These are phyloP conservation scores for Poeciliopsis presidionis DNA, from an alignment of 2,797 vertebrate species.

Conservation along the genomic window DNA sequence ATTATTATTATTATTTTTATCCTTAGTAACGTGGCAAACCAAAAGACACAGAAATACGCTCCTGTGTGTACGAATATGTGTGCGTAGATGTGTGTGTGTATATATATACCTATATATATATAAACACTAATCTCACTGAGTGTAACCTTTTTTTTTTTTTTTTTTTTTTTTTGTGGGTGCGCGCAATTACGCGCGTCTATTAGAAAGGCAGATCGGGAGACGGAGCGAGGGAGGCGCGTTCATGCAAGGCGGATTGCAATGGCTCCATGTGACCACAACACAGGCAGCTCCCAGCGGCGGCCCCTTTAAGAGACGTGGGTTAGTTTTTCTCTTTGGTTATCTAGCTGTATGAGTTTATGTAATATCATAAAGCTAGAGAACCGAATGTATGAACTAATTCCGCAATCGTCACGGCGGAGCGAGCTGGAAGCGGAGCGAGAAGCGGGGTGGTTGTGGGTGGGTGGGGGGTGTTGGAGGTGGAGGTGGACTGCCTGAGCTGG, in stretches of 20 bases:
- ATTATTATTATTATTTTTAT: background rate
- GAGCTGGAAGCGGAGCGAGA: slow-evolving; percentile 54
- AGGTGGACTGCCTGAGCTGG: slow-evolving; percentile 25
- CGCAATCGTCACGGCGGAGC: slow-evolving; percentile 76
- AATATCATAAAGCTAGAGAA: slow-evolving; percentile 99
- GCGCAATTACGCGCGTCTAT: slow-evolving; percentile 24
- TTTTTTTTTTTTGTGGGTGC: slow-evolving; percentile 23
- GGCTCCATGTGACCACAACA: slow-evolving; percentile 87
- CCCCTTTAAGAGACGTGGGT: slow-evolving; percentile 88
- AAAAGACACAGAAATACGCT: background rate
- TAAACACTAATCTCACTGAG: background rate
- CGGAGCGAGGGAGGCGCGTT: slow-evolving; percentile 51
- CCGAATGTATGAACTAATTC: slow-evolving; percentile 95
- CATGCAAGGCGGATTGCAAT: slow-evolving; percentile 73
- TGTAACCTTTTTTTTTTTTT: slow-evolving; percentile 10
- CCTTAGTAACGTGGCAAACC: background rate
- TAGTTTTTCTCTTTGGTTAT: slow-evolving; percentile 99
- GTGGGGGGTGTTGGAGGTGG: background rate
- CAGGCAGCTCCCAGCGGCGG: slow-evolving; percentile 77
- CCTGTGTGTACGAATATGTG: too few species aligned
- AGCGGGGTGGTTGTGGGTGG: background rate
- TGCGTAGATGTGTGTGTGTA: too few species aligned
- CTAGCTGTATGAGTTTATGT: slow-evolving; percentile 99
- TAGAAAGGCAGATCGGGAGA: slow-evolving; percentile 16
- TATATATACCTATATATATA: too few species aligned